Conservation (phyloP, 1,140 invertebrate genomes). For the Drosophila orosa region DNA sequence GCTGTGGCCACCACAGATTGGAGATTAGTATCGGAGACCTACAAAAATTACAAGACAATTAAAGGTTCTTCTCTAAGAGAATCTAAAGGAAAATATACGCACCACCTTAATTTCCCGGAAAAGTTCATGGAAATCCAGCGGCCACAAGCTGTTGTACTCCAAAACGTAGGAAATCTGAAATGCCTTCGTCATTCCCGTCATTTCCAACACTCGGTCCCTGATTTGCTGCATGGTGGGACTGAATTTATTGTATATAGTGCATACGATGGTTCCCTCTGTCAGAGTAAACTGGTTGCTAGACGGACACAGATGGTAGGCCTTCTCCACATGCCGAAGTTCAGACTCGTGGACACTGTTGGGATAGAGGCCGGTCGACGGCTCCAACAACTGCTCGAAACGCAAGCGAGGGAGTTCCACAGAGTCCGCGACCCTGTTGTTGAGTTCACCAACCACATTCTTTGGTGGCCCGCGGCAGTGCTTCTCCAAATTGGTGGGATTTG, state of each 20-base stretch:
- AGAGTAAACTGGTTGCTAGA: neutral
- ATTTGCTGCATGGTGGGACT: conserved; percentile 19
- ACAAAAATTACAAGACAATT: neutral
- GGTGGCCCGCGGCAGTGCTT: conserved; percentile 14
- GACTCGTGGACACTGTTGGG: conserved; percentile 93
- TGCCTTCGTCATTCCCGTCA: conserved; percentile 17
- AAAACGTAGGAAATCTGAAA: conserved; percentile 18
- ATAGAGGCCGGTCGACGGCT: conserved; percentile 94
- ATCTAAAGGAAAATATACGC: neutral
- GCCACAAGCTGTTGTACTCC: conserved; percentile 14
- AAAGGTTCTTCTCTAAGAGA: neutral
- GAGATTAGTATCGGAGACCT: conserved; percentile 19
- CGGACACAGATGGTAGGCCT: conserved; percentile 49
- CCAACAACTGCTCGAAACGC: conserved; percentile 94
- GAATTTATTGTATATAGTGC: conserved; percentile 28
- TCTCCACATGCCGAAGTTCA: conserved; percentile 94
- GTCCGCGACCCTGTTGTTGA: conserved; percentile 88
- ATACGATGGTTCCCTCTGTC: conserved; percentile 19
- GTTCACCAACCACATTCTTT: conserved; percentile 89
- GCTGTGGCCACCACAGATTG: conserved; percentile 17
- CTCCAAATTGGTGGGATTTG: neutral
- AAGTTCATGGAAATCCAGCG: conserved; percentile 13
- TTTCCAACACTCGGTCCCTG: conserved; percentile 21
- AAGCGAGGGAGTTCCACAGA: conserved; percentile 92
- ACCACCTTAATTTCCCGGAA: conserved; percentile 11